Conservation (phyloP, 2,888 invertebrate species). For the Brassicogethes aeneus region DNA sequence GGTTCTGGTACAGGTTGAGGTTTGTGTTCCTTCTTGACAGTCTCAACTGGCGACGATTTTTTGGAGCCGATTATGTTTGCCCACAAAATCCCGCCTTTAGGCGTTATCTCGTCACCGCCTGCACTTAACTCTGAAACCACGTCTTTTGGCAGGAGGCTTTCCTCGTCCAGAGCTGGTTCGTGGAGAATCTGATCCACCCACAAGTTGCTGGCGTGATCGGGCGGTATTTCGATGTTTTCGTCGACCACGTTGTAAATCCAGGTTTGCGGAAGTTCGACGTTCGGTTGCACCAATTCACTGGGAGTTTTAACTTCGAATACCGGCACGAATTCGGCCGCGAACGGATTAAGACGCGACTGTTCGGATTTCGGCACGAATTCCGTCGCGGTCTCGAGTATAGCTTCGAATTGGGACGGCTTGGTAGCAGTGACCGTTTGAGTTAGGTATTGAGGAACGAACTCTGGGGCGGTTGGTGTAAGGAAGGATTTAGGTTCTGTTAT, state of each 20-base stretch:
- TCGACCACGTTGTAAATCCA: slow-evolving; percentile 24
- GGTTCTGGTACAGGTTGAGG: slow-evolving; percentile 1
- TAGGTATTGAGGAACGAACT: slow-evolving; percentile 10
- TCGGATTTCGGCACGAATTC: slow-evolving; percentile 34
- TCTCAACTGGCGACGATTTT: slow-evolving; percentile 4
- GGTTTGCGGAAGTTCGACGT: slow-evolving; percentile 1
- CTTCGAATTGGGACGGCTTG: slow-evolving; percentile 30
- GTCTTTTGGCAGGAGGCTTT: slow-evolving; percentile 24
- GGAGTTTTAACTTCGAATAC: slow-evolving; percentile 17
- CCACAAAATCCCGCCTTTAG: slow-evolving; percentile 5
- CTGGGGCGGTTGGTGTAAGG: slow-evolving; percentile 15
- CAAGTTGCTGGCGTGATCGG: slow-evolving; percentile 30
- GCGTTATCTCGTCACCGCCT: slow-evolving; percentile 13
- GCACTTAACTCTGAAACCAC: slow-evolving; percentile 24
- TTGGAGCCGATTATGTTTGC: slow-evolving; percentile 2
- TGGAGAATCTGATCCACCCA: slow-evolving; percentile 33
- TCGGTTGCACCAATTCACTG: not conserved
- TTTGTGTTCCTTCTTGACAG: not conserved
- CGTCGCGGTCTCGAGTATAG: slow-evolving; percentile 29
- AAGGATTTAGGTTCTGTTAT: slow-evolving; percentile 7
- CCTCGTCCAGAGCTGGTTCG: slow-evolving; percentile 21
- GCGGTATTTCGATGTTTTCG: slow-evolving; percentile 25
- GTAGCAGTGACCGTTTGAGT: not conserved
- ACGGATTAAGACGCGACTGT: slow-evolving; percentile 33
- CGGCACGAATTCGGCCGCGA: slow-evolving; percentile 38